Base-by-base conservation (phyloP, 2,113 vertebrate species). In the Gallinago paraguaiae region DNA sequence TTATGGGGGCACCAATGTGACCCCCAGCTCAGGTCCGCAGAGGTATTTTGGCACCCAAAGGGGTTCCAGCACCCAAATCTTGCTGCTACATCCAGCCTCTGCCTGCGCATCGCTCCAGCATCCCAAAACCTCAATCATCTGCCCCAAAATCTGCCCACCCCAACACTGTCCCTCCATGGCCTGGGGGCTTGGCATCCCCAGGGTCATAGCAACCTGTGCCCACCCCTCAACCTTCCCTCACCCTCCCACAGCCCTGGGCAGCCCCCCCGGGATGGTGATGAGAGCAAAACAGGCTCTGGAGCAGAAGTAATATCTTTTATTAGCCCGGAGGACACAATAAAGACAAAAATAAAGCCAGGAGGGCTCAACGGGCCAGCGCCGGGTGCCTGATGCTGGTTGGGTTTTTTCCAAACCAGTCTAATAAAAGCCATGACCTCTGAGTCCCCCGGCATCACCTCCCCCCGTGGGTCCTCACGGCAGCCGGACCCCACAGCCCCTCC, bases 311-410 rank as follows among this genome's bases (percentile, higher is more conserved):
- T 41, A 59, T 17, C 51, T 77, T 79, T 79, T 68, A 61, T 74
- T 54, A 84, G 31, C 45, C 25, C 2, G 1, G 82, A 2, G 5
- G 57, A 12, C 27, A 15, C 22, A 74, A 61, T 7, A 76, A 70
- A 35, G 50, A 48, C n/a, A 48, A 48, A 41, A 79, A 88, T 60
- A 39, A 57, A 85, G 17, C 24, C 3, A 0, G 46, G 67, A 79
- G 35, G 9, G 4, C 11, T 4, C 19, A 70, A 45, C 0, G 6
- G 64, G 45, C 19, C 56, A 41, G 76, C 7, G 5, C 63, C 2
- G 18, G 9, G 1, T 43, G 28, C 51, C 57, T 8, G 1, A 3
- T 1, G 10, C 31, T 5, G 0, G 8, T 11, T 7, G 2, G 46
- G 39, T 10, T 60, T 67, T 53, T 57, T 57, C 65, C 79, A 54